Evolutionary conservation across 2,888 invertebrate species (phyloP), one percentile per base, ranked within the genome.

Genomic region (Oegoconia quadripuncta): DNA sequence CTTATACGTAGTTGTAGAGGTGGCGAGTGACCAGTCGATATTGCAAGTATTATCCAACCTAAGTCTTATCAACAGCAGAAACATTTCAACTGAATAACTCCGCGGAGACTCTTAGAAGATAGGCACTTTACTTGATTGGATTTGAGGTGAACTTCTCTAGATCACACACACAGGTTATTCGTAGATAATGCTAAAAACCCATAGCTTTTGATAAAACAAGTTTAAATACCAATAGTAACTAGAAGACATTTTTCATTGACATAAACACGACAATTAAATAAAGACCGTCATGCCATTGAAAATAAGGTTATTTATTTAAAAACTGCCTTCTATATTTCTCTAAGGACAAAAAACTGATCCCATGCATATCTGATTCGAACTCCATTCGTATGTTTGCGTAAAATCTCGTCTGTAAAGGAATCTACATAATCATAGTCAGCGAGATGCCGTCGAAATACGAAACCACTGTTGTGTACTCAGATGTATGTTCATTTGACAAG

Each of bases 111-210:
- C 55, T 59, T 56, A 52, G 64, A 64, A 64, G 62, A 67, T 67
- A 65, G 65, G 78, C 82, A 83, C 83, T 83, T 74, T 75, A 72
- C 68, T 60, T 74, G 77, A 86, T 86, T 86, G 81, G 74, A 74
- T 81, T 67, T 64, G 61, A 75, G 76, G 72, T 74, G 74, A 70
- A 67, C 71, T 68, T 56, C 65, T 58, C 63, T 59, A n/a, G n/a
- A n/a, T 55, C 27, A n/a, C 13, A 27, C 6, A 27, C 3, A 13
- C 27, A 2, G n/a, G n/a, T n/a, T n/a, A n/a, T n/a, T n/a, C n/a
- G n/a, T n/a, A n/a, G n/a, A n/a, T n/a, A n/a, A n/a, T n/a, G n/a
- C n/a, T n/a, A n/a, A n/a, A n/a, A n/a, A n/a, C n/a, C n/a, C n/a
- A n/a, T n/a, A n/a, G n/a, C n/a, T n/a, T n/a, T n/a, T n/a, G n/a